These are phyloP conservation scores for Alligator mississippiensis DNA, from an alignment of 2,113 vertebrate genomes.

Conservation along the genomic window DNA sequence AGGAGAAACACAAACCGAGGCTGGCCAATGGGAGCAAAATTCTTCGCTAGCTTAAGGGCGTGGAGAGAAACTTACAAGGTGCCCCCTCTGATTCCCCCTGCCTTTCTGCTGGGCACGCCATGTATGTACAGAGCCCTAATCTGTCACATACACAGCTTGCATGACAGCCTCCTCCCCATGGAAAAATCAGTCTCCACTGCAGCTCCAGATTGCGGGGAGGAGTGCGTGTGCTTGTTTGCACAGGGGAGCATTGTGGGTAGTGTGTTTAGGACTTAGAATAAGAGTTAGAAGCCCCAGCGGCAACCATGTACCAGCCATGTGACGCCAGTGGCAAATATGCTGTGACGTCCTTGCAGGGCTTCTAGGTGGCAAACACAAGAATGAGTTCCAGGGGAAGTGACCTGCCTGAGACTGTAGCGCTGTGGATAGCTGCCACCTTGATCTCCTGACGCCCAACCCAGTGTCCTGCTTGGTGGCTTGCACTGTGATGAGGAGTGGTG, in stretches of 20 bases:
- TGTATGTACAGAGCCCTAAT: slow-evolving; percentile 50
- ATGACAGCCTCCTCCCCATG: slow-evolving; percentile 38
- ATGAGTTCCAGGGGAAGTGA: background rate
- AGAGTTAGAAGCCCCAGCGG: background rate
- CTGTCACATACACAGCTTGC: slow-evolving; percentile 62
- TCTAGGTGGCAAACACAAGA: background rate
- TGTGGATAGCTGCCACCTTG: background rate
- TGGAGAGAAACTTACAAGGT: slow-evolving; percentile 21
- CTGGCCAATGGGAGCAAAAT: slow-evolving; percentile 53
- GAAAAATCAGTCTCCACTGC: background rate
- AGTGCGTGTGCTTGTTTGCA: fast-evolving
- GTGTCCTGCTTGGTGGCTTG: background rate
- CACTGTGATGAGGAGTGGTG: background rate
- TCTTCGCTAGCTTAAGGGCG: slow-evolving; percentile 70
- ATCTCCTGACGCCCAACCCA: background rate
- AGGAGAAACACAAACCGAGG: slow-evolving; percentile 21
- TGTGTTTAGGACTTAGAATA: background rate
- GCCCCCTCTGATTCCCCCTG: slow-evolving; percentile 35
- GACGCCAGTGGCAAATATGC: background rate
- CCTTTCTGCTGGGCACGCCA: background rate
- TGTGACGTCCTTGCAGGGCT: background rate
- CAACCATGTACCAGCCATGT: background rate
- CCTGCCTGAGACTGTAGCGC: background rate
- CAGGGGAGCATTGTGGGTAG: background rate
- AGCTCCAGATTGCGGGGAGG: fast-evolving